Conservation (phyloP, 2,113 vertebrate species). For the Cyanoderma ruficeps region DNA sequence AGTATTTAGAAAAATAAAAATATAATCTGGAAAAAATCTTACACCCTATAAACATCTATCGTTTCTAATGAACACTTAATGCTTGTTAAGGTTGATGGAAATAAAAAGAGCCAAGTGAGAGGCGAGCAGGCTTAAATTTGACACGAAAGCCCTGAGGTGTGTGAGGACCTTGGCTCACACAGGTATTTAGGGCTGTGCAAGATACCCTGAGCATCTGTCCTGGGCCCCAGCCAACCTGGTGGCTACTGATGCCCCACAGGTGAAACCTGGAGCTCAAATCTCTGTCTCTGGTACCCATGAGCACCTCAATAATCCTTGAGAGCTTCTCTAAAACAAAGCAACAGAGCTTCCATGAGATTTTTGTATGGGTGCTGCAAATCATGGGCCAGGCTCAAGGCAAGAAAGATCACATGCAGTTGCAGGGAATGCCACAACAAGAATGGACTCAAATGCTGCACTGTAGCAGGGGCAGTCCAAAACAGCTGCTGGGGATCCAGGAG, state of each 20-base stretch:
- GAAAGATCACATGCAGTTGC: neutral
- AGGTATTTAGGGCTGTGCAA: neutral
- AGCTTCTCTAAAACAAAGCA: neutral
- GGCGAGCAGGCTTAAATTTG: fast-evolving
- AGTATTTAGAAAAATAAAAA: neutral
- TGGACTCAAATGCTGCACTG: neutral
- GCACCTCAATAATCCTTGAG: neutral
- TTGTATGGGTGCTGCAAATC: neutral
- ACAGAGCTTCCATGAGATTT: neutral
- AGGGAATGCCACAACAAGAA: neutral
- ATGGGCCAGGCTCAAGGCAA: neutral
- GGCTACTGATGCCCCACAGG: neutral
- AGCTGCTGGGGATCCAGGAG: neutral
- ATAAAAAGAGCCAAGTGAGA: neutral
- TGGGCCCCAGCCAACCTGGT: neutral
- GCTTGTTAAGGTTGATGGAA: neutral
- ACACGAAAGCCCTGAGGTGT: neutral
- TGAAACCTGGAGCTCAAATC: neutral
- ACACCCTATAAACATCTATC: neutral
- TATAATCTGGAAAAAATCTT: neutral
- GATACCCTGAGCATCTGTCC: neutral
- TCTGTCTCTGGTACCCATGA: neutral
- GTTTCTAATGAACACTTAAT: neutral
- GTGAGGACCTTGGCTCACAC: neutral
- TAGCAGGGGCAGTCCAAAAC: neutral